Evolutionary conservation across 2,113 vertebrate species (phyloP).

Genomic region (Peromyscus polionotus): DNA sequence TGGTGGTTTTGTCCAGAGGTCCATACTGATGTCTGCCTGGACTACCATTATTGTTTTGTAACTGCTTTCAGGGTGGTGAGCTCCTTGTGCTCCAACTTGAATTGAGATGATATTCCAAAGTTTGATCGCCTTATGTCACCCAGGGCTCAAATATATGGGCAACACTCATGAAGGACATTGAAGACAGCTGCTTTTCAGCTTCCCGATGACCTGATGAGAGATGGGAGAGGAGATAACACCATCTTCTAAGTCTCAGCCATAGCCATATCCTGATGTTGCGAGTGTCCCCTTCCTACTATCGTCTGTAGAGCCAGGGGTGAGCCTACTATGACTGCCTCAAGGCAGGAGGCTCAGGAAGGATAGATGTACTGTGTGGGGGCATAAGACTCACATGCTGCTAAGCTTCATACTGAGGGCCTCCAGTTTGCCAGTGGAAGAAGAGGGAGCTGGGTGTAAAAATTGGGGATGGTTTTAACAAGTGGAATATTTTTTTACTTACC

Average conservation of each 20-base stretch:
- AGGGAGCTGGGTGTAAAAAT: background rate
- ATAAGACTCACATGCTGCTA: fast-evolving
- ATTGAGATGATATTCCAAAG: too few species aligned
- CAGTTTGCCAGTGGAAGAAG: too few species aligned
- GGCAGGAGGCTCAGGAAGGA: too few species aligned
- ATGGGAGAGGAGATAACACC: background rate
- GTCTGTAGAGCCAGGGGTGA: background rate
- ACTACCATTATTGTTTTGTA: fast-evolving
- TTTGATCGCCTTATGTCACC: fast-evolving
- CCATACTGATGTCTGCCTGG: fast-evolving
- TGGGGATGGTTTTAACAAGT: background rate
- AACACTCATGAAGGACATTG: fast-evolving
- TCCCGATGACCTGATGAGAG: background rate
- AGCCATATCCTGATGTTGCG: background rate
- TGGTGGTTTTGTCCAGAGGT: fast-evolving
- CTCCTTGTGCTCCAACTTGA: background rate
- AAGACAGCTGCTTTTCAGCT: background rate
- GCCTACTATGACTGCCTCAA: too few species aligned
- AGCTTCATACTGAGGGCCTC: fast-evolving
- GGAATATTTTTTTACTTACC: background rate
- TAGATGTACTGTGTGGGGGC: fast-evolving
- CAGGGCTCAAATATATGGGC: background rate
- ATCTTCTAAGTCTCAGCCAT: background rate
- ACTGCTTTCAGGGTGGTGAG: fast-evolving
- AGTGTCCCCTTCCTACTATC: fast-evolving